Conservation (phyloP, 2,888 invertebrate genomes). For the Cremastobaeus sp. region DNA sequence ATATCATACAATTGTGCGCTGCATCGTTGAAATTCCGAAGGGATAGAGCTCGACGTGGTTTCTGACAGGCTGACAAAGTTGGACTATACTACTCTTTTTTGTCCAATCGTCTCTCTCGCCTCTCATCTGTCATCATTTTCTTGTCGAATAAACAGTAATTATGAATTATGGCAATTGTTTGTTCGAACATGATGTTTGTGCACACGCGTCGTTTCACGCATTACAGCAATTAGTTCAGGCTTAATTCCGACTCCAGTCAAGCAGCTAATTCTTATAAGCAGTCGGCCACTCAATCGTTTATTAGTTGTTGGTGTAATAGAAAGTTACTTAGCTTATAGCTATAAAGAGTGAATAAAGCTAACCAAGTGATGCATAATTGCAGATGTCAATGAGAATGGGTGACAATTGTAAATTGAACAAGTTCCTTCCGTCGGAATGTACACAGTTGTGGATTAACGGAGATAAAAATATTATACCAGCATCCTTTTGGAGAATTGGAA, state of each 20-base stretch:
- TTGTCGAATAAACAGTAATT: constrained; percentile 1
- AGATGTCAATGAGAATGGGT: constrained; percentile 7
- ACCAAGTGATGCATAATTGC: not conserved
- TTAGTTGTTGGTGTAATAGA: not conserved
- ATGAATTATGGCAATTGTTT: constrained; percentile 30
- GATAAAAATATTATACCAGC: constrained; percentile 67
- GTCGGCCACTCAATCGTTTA: constrained; percentile 11
- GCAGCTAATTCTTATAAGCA: too few relatives aligned
- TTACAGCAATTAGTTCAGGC: constrained; percentile 40
- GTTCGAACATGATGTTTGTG: constrained; percentile 18
- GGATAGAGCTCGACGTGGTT: constrained; percentile 49
- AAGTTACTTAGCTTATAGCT: too few relatives aligned
- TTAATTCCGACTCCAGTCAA: too few relatives aligned
- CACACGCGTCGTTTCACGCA: constrained; percentile 36
- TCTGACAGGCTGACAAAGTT: constrained; percentile 53
- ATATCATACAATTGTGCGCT: constrained; percentile 47
- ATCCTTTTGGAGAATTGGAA: constrained; percentile 67
- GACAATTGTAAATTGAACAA: constrained; percentile 1
- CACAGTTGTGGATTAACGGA: constrained; percentile 67
- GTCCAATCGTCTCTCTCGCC: not conserved
- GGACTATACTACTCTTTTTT: constrained; percentile 24
- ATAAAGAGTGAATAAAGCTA: too few relatives aligned
- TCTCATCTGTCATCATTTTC: not conserved
- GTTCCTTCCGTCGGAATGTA: constrained; percentile 36
- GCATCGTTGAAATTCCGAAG: constrained; percentile 58